Evolutionary conservation across 2,113 vertebrate genomes (phyloP).

Genomic region (Pedetes capensis): DNA sequence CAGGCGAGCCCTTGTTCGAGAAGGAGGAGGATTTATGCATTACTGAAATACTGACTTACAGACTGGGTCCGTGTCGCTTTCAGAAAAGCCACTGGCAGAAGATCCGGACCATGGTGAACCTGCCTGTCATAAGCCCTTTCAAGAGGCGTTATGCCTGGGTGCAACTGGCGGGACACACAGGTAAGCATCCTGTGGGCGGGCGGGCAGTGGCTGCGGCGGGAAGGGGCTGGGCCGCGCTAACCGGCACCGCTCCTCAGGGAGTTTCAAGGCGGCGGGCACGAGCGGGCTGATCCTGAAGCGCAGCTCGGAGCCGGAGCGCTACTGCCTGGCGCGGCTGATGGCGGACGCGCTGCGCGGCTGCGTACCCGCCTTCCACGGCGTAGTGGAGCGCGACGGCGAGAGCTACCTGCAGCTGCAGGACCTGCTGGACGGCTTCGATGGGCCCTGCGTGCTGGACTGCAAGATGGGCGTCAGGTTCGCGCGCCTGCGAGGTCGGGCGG

Average conservation of each 20-base stretch:
- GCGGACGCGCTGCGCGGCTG: constrained; percentile 88
- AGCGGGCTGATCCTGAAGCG: constrained; percentile 96
- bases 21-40: neutral
- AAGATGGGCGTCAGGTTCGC: constrained; percentile 96
- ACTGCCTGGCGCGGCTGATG: constrained; percentile 90
- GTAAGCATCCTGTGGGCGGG: constrained; percentile 75
- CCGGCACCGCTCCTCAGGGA: constrained; percentile 83
- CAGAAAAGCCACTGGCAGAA: constrained; percentile 90
- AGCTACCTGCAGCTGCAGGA: constrained; percentile 94
- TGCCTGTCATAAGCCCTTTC: constrained; percentile 91
- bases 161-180: constrained; percentile 97
- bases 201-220: neutral
- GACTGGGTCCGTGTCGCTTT: constrained; percentile 34
- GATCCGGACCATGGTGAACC: constrained; percentile 94
- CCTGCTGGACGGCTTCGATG: constrained; percentile 91
- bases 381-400: constrained; percentile 94
- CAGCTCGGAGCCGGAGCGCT: constrained; percentile 93
- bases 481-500: neutral
- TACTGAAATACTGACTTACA: neutral
- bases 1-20: neutral
- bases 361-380: constrained; percentile 92
- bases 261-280: constrained; percentile 95
- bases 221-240: neutral
- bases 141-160: constrained; percentile 95
- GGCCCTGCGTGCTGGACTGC: constrained; percentile 97